Evolutionary conservation across 2,797 vertebrate species (phyloP), one percentile per base, ranked within the genome.

Genomic region (Girardinus metallicus): DNA sequence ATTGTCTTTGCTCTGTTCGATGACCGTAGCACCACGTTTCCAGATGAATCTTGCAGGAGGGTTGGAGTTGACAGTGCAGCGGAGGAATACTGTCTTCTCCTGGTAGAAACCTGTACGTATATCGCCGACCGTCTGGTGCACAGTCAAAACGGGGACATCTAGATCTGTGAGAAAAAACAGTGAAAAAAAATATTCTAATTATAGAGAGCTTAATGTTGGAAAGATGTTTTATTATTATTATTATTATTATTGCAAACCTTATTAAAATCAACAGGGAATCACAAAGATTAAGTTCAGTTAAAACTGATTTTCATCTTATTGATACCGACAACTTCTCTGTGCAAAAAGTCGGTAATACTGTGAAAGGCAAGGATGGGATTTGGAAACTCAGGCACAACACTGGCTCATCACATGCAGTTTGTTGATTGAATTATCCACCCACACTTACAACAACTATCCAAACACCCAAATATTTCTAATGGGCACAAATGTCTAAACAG

Each of bases 51-150:
- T 97, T 4, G 98, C 98, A 0, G 98, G 98, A 0, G 98, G 98
- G 95, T 99, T 99, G 88, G 98, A 99, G 95, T 97, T 99, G 89
- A 99, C 98, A 0, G 98, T 99, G 88, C 98, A 99, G 83, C 98
- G 97, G 46, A 99, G 96, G 88, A 99, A 99, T 86, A 99, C 98
- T 0, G 98, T 99, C 95, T 99, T 99, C 94, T 99, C 98, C 90
- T 99, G 98, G 93, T 99, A 99, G 94, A 99, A 99, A 91, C 97
- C 99, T 78, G 97, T 98, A 0, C 98, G 96, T 3, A 99, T 98
- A 0, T 99, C 98, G 0, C 98, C 99, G 91, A 99, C 98, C 5
- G 98, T 99, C 96, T 99, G 98, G 88, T 99, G 98, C 60, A 99
- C 95, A 0, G 98, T 99, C 89, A 99, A 96, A 86, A 98, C 90